A percentile compares a stretch with the other conserved stretches of the same genome.
These are phyloP conservation scores for Limnodromus scolopaceus DNA, from an alignment of 2,797 vertebrate genomes.

Conservation along the genomic window DNA sequence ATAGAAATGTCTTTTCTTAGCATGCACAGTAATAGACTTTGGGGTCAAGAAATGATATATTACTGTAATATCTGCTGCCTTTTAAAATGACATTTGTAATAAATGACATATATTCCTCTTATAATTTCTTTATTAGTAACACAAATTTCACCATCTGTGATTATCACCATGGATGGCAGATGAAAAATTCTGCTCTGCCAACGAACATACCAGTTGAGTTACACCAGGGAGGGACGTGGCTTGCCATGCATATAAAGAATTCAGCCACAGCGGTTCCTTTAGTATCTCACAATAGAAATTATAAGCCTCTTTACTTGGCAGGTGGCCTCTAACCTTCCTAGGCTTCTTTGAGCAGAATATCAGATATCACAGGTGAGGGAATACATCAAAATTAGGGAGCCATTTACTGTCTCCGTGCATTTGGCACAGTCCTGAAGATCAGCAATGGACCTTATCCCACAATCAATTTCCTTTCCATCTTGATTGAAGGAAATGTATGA, in stretches of 20 bases:
- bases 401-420: background rate
- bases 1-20: conserved; percentile 55
- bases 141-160: conserved; percentile 56
- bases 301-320: background rate
- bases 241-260: background rate
- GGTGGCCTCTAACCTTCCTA: background rate
- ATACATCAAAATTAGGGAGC: conserved; percentile 32
- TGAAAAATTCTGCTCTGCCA: conserved; percentile 7
- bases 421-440: background rate
- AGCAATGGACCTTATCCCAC: conserved; percentile 19
- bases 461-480: conserved; percentile 19
- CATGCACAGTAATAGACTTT: background rate
- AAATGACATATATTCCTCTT: conserved; percentile 16
- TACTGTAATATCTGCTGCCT: conserved; percentile 37
- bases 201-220: background rate
- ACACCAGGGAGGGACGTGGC: background rate
- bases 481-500: conserved; percentile 32
- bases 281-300: background rate
- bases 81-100: conserved; percentile 52
- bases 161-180: conserved; percentile 10
- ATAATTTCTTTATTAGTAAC: conserved; percentile 60
- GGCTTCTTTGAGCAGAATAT: background rate
- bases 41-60: conserved; percentile 47
- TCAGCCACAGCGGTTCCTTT: background rate
- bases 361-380: background rate